Conservation (phyloP, 2,113 vertebrate species). For the Verasper variegatus region DNA sequence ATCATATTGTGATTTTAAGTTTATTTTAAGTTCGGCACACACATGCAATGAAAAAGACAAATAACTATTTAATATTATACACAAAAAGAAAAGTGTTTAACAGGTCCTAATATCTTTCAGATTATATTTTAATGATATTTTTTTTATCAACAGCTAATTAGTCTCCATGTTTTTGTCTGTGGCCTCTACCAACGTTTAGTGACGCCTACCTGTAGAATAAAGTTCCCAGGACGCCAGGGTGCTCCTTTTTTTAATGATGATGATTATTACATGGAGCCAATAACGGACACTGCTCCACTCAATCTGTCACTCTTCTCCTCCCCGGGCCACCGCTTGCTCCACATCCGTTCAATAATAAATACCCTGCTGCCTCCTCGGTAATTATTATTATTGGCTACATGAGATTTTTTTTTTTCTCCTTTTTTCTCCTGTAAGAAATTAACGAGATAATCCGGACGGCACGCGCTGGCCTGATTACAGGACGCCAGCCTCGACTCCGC, state of each 20-base stretch:
- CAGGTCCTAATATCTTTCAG: background rate
- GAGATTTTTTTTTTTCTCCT: conserved; percentile 73
- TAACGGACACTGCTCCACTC: conserved; percentile 84
- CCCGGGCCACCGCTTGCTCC: conserved; percentile 86
- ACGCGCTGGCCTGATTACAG: conserved; percentile 97
- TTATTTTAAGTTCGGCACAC: too few relatives aligned
- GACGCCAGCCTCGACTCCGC: conserved; percentile 86
- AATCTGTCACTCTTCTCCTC: conserved; percentile 87
- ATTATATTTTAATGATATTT: background rate
- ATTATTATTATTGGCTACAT: conserved; percentile 93
- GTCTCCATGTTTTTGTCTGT: conserved; percentile 7
- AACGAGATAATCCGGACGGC: conserved; percentile 98
- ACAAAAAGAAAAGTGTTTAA: background rate
- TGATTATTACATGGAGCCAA: conserved; percentile 67
- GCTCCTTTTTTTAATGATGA: background rate
- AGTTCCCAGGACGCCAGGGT: conserved; percentile 33
- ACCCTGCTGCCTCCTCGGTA: conserved; percentile 81
- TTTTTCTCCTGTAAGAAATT: conserved; percentile 86
- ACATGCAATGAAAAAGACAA: too few relatives aligned
- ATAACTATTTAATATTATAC: too few relatives aligned
- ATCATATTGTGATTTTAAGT: too few relatives aligned
- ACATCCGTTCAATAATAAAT: conserved; percentile 92
- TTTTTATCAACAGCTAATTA: conserved; percentile 29
- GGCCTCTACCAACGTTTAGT: conserved; percentile 18
- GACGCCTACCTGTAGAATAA: conserved; percentile 70